Conservation (phyloP, 2,113 vertebrate genomes). For the Pelecanus crispus region DNA sequence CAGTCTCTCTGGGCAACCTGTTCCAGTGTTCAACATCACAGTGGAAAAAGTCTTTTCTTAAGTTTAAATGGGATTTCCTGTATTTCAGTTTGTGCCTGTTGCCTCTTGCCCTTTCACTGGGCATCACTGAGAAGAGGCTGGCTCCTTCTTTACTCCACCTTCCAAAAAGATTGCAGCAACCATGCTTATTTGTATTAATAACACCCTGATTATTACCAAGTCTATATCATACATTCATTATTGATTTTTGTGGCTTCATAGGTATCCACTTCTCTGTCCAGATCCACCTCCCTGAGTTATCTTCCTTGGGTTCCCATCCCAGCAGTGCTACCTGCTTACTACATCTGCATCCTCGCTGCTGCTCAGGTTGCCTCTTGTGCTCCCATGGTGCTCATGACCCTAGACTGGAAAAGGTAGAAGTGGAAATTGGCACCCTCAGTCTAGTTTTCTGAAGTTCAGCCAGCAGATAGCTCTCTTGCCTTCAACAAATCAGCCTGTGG, state of each 20-base stretch:
- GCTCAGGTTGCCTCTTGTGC: not conserved
- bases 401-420: not conserved
- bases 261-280: not conserved
- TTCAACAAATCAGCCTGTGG: not conserved
- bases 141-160: not conserved
- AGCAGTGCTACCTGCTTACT: not conserved
- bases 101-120: not conserved
- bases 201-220: not conserved
- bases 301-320: not conserved
- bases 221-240: not conserved
- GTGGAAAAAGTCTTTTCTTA: not conserved
- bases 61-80: not conserved
- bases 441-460: not conserved
- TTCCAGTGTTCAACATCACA: not conserved
- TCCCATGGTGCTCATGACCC: fast-evolving
- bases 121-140: not conserved
- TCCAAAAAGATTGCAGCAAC: not conserved
- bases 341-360: not conserved
- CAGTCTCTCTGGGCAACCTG: not conserved
- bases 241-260: not conserved
- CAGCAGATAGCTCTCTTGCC: not conserved
- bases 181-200: not conserved
- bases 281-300: not conserved
- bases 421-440: not conserved
- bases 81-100: not conserved